These are phyloP conservation scores for Pachyramphus minor DNA, from an alignment of 2,113 vertebrate genomes.

Conservation along the genomic window DNA sequence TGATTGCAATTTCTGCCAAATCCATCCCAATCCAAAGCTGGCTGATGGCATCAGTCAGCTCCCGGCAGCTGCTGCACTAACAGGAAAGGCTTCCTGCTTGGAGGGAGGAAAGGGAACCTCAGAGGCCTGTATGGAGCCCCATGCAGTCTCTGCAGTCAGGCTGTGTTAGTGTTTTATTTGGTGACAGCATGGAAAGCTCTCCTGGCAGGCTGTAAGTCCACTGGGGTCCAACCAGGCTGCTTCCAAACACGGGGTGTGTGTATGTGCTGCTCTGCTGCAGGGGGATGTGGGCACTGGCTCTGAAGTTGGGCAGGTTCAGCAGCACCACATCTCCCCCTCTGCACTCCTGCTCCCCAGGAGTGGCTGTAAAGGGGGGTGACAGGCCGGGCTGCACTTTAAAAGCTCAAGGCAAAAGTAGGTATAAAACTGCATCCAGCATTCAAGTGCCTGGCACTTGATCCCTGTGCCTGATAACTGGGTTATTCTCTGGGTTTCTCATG, in stretches of 20 bases:
- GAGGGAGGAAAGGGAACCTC: neutral
- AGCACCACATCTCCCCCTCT: neutral
- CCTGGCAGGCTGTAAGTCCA: neutral
- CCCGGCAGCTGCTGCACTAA: neutral
- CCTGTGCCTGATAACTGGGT: neutral
- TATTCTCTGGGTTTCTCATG: neutral
- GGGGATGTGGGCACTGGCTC: neutral
- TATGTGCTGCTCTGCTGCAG: neutral
- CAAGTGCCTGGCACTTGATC: neutral
- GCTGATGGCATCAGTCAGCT: neutral
- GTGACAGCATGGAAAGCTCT: neutral
- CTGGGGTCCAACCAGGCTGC: neutral
- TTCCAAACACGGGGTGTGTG: neutral
- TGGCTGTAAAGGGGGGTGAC: neutral
- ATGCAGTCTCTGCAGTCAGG: neutral
- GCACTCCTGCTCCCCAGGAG: neutral
- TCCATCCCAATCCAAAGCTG: neutral
- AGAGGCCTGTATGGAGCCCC: neutral
- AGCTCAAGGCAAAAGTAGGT: neutral
- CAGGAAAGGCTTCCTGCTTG: neutral
- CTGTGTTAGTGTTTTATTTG: neutral
- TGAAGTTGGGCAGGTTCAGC: neutral
- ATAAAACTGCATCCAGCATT: neutral
- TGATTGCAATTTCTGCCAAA: conserved; percentile 28
- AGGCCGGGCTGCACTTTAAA: neutral